Evolutionary conservation across 1,140 invertebrate genomes (phyloP), one percentile per base, ranked within the genome.

Genomic region (Monomorium pharaonis): DNA sequence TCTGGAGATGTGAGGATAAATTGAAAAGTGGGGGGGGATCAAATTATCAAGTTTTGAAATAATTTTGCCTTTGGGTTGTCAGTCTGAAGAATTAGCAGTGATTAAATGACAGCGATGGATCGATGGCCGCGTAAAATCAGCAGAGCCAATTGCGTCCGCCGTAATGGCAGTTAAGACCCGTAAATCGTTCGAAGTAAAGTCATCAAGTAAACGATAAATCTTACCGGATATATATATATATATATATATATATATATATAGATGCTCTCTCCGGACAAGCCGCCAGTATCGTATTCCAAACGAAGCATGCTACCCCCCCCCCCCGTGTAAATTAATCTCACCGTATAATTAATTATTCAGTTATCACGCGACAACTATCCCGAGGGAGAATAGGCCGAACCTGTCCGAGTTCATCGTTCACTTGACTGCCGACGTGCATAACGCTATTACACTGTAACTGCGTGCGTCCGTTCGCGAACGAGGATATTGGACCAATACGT

Each of bases 261-360:
- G 76, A 33, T 42, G 37, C 58, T 51, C 49, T 44, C 77, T 62
- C 56, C 88, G 72, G 37, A 58, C 78, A 70, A 83, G 74, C 60
- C 65, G 47, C 69, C 47, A 33, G 86, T 84, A 78, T 86, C 86
- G 70, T 85, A 88, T 86, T 81, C 77, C 77, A 74, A 90, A 90
- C 88, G 86, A 86, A 84, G 75, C 88, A 24, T 47, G 69, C 58
- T 86, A 2, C 44, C 62, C 67, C 49, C 58, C 84, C 7, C 44
- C 62, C 67, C 49, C 51, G 74, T 44, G 63, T 78, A 74, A 90
- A 91, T 92, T 92, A 93, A 93, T 93, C 91, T 91, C 88, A 58
- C 84, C 75, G 84, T 85, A 91, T 93, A 92, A 93, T 93, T 93
- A 93, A 93, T 93, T 93, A 92, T 92, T 92, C 91, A 90, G 91